Evolutionary conservation across 2,113 vertebrate genomes (phyloP), one percentile per base, ranked within the genome.

Genomic region (Calidris pygmaea): DNA sequence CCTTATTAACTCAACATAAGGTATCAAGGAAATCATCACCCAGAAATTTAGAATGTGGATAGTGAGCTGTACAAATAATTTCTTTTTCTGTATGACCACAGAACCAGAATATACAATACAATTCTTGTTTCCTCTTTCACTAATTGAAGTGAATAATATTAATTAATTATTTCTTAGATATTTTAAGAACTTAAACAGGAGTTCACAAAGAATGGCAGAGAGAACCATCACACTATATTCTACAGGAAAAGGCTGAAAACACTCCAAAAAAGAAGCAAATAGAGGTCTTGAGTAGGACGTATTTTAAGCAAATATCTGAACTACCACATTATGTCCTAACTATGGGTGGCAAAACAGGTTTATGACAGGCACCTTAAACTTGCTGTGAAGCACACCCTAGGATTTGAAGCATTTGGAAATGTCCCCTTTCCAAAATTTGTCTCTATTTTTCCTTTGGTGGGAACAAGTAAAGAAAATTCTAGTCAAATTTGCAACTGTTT

Each of bases 11-110:
- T 87, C 66, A 91, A 83, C 12, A n/a, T 85, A 93, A 88, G 59
- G 22, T 89, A 83, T 52, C 48, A 73, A 87, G 77, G 77, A 95
- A 97, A 93, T 93, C 81, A 86, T 93, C 87, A 83, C 39, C 80
- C 89, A 52, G 63, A 94, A 96, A 96, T 95, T 89, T 92, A 90
- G 48, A 10, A 3, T 81, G 75, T 82, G 83, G 78, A 47, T 81
- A 83, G 43, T 1, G 5, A 30, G 4, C 22, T 77, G 55, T 70
- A 45, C 66, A 95, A 83, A 73, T 85, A 85, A 83, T 79, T 92
- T 21, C 10, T 76, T 90, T 87, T 76, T 62, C 71, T 85, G 3
- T 68, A 47, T 41, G 32, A 83, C 37, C 37, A 53, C 35, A 86
- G 32, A 92, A 86, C 24, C 37, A 77, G 73, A 87, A 90, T 67